Base-by-base conservation (phyloP, 2,888 invertebrate genomes). In the Oithona nana region DNA sequence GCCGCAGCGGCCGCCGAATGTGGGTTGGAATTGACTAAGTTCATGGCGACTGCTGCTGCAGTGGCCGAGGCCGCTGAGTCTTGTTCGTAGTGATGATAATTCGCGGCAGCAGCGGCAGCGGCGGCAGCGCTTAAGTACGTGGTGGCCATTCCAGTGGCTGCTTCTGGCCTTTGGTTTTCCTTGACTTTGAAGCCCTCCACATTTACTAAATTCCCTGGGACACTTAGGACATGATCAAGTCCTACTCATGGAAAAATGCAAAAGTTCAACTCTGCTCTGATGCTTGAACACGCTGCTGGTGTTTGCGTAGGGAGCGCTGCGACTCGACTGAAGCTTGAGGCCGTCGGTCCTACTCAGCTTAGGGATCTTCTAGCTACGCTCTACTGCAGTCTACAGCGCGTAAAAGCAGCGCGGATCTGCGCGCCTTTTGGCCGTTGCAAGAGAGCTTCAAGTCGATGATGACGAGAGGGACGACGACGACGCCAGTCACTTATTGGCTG, bases 61-160 rank as follows among this genome's bases (percentile, higher is more conserved):
- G 22, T 54, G 54, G 26, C 24, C 24, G 26, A 26, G 22, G 24
- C 22, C 54, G 22, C 54, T 1, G 54, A 22, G 1, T 57, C 57
- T 28, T 26, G 22, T 16, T 26, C 54, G 54, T 52, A 24, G 26
- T 52, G 22, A 52, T 52, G 22, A 2, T 20, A 24, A 24, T 20
- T 24, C 20, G 54, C 22, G 24, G 54, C 22, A 3, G 22, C 26
- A 26, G 57, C 24, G 29, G 57, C 24, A 1, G 57, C 26, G 57
- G 57, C 26, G 2, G 57, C 57, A 16, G 24, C 57, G n/a, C 26
- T 28, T 57, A 57, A 57, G 28, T 57, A 57, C 29, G 57, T 57
- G 11, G 57, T 57, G 28, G 57, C 57, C 57, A 57, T 57, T 28
- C n/a, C n/a, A 13, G 2, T 16, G 13, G 20, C 11, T 30, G 28